Evolutionary conservation across 2,888 invertebrate species (phyloP), one percentile per base, ranked within the genome.

Genomic region (Acronicta leporina): DNA sequence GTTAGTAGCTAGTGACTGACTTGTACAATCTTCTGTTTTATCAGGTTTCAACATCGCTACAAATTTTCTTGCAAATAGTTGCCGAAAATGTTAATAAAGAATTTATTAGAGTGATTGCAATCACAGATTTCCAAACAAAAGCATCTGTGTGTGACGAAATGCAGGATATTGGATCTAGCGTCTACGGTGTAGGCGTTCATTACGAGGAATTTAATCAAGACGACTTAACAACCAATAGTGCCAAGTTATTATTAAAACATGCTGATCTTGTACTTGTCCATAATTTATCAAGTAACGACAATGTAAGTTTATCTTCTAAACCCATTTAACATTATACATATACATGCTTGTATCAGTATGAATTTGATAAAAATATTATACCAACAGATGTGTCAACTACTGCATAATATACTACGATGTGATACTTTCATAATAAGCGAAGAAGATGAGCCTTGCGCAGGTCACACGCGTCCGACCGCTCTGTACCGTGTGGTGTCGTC

Each of bases 31-130:
- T 16, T 15, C 11, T 46, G 16, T 46, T 20, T 33, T 13, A 15
- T 25, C 47, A 81, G 81, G 38, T 58, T 45, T 63, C 61, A 8
- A 59, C 75, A 33, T 72, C 78, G 11, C 33, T 81, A n/a, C 62
- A 66, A 50, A 54, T 79, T n/a, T n/a, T n/a, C 42, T 33, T 79
- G n/a, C 84, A 84, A 81, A 76, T 81, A 6, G 74, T 83, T n/a
- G 73, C 77, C 20, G 83, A 84, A 71, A 84, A 84, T 59, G 42
- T 76, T 1, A 76, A 73, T 35, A 81, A 76, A 52, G 58, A 72
- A 9, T 38, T 41, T 0, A 59, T 83, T 1, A 75, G 71, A n/a
- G 60, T 78, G 11, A 41, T 79, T 45, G 79, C 70, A 38, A 58
- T 83, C 42, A 58, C 49, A 25, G 47, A 69, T 40, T 11, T 46